Base-by-base conservation (phyloP, 2,797 vertebrate genomes). In the Pipistrellus pipistrellus region DNA sequence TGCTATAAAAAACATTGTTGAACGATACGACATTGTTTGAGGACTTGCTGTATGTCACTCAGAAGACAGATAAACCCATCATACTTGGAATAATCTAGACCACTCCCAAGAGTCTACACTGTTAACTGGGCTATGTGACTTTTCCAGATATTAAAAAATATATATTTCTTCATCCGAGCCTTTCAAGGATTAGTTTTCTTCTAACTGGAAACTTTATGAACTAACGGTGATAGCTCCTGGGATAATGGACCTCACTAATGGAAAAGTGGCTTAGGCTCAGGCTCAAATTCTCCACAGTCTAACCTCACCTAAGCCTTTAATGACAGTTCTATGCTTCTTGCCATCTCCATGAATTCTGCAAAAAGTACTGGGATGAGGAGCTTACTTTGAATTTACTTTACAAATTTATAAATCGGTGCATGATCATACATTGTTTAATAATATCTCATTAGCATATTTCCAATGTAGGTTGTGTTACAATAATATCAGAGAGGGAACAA, bases 331-430 rank as follows among this genome's bases (percentile, higher is more conserved):
- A 2, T 46, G 15, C 17, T 53, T 90, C 80, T 59, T 13, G 1
- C 20, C 6, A 53, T 53, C 25, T 94, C 15, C 51, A 13, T 41
- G 55, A 89, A 55, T 78, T 73, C 64, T 62, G 41, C 77, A 20
- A 81, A 57, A 17, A 53, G 25, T 6, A n/a, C 13, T 69, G 57
- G 35, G 3, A 41, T 35, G 25, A 93, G 1, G 15, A 12, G 27
- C 8, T 78, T n/a, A 25, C 17, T 87, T 73, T 48, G 90, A 71
- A 88, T 17, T 73, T 53, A 55, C n/a, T 86, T 68, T 30, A 62
- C 6, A 73, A 89, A 75, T 93, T 89, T 80, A 94, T 89, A 93
- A 72, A 84, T 57, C 8, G 14, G 14, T 86, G 18, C 30, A 41
- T 66, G 25, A 71, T 64, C 17, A 59, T n/a, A 72, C 30, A 35